These are phyloP conservation scores for Chaetorhynchus papuensis DNA, from an alignment of 2,113 vertebrate species.

Conservation along the genomic window DNA sequence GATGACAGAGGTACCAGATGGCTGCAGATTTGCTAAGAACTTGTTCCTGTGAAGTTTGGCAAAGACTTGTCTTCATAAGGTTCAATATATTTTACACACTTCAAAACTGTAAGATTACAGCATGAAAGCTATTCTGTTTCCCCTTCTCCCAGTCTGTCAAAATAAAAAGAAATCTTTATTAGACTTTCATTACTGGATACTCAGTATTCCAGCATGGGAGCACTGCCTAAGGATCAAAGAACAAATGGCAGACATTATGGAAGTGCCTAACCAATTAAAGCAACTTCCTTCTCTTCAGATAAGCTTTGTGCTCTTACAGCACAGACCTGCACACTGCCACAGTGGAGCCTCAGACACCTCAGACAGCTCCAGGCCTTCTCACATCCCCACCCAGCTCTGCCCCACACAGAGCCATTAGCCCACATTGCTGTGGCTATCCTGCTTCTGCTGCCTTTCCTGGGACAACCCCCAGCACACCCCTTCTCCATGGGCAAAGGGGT, in stretches of 20 bases:
- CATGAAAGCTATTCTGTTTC: not conserved
- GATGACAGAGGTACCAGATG: slow-evolving; percentile 27
- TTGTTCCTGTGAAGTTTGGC: not conserved
- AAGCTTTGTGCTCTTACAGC: not conserved
- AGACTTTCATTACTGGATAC: not conserved
- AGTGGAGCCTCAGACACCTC: not conserved
- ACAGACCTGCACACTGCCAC: not conserved
- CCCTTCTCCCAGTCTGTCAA: not conserved
- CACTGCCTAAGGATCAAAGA: not conserved
- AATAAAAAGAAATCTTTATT: not conserved
- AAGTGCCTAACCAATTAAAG: not conserved
- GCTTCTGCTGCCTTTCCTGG: not conserved
- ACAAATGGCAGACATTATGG: not conserved
- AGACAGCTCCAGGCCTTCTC: not conserved
- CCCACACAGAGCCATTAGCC: not conserved
- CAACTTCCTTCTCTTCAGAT: not conserved
- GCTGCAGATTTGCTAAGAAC: slow-evolving; percentile 2
- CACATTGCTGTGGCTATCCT: not conserved
- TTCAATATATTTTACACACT: not conserved
- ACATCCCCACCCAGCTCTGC: not conserved
- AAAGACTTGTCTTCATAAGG: not conserved
- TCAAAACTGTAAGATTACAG: not conserved
- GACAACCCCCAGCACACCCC: not conserved
- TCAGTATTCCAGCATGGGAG: not conserved
- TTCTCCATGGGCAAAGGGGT: not conserved